These are phyloP conservation scores for Nebria brevicollis DNA, from an alignment of 2,888 invertebrate species.

Conservation along the genomic window DNA sequence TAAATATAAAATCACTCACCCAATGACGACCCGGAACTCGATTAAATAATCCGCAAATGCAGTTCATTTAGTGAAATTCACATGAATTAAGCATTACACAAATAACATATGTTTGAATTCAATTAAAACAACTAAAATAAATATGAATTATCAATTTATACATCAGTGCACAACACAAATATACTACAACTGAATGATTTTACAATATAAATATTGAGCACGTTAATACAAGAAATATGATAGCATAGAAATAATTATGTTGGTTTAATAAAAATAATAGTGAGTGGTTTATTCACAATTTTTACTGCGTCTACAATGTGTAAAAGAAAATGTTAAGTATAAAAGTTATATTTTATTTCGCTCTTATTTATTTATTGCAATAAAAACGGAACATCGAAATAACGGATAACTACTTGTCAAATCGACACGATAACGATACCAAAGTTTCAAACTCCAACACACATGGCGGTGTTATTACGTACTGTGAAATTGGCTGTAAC, in stretches of 20 bases:
- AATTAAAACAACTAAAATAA: not conserved
- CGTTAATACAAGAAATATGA: not conserved
- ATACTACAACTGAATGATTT: not conserved
- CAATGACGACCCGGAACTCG: too few species aligned
- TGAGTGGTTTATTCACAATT: not conserved
- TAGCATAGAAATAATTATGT: not conserved
- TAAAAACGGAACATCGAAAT: not conserved
- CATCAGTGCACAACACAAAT: not conserved
- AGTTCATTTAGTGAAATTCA: too few species aligned
- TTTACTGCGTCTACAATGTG: too few species aligned
- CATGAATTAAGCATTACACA: too few species aligned
- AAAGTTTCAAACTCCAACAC: not conserved
- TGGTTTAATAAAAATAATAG: not conserved
- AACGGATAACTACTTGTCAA: not conserved
- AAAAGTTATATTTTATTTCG: too few species aligned
- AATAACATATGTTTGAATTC: not conserved
- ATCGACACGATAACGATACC: not conserved
- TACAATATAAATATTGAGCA: not conserved
- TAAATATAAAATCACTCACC: too few species aligned
- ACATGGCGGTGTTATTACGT: not conserved
- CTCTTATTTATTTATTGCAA: not conserved
- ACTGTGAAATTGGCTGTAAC: not conserved
- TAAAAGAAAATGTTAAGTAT: too few species aligned
- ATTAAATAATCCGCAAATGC: too few species aligned
- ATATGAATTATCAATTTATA: not conserved